Evolutionary conservation across 2,888 invertebrate genomes (phyloP).

Genomic region (Erebia palarica): DNA sequence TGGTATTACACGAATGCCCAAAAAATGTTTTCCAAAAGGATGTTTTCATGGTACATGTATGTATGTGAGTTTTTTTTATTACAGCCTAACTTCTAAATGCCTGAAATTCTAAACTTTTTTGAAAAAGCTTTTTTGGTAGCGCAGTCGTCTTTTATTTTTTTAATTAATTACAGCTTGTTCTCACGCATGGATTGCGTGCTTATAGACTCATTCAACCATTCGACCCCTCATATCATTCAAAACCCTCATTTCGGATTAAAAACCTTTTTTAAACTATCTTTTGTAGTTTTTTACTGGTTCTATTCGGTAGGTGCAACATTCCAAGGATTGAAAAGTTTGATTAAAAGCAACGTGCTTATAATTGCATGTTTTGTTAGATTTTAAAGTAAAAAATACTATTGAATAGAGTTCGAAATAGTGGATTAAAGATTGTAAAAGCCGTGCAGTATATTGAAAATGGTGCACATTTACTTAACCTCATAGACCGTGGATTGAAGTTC

Average conservation of each 20-base stretch:
- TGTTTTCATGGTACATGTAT: no score
- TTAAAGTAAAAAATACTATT: not conserved
- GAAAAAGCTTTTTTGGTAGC: no score
- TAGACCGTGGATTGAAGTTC: not conserved
- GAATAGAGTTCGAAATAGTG: not conserved
- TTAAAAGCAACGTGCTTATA: not conserved
- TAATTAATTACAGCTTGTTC: no score
- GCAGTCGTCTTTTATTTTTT: no score
- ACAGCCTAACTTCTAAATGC: no score
- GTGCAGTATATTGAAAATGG: no score
- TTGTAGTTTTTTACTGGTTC: not conserved
- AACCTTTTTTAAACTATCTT: not conserved
- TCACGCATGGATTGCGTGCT: not conserved
- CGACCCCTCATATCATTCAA: not conserved
- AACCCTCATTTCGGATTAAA: not conserved
- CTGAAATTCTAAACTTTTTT: no score
- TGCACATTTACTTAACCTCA: not conserved
- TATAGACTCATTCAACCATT: no score
- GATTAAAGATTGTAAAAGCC: not conserved
- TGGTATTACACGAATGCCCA: no score
- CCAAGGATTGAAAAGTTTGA: not conserved
- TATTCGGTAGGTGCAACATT: not conserved
- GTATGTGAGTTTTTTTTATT: no score
- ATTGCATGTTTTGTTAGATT: not conserved
- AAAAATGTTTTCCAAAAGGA: no score